phyloP scores from a whole-genome alignment of 2,888 invertebrate species.

The Phytoseiulus persimilis region DNA sequence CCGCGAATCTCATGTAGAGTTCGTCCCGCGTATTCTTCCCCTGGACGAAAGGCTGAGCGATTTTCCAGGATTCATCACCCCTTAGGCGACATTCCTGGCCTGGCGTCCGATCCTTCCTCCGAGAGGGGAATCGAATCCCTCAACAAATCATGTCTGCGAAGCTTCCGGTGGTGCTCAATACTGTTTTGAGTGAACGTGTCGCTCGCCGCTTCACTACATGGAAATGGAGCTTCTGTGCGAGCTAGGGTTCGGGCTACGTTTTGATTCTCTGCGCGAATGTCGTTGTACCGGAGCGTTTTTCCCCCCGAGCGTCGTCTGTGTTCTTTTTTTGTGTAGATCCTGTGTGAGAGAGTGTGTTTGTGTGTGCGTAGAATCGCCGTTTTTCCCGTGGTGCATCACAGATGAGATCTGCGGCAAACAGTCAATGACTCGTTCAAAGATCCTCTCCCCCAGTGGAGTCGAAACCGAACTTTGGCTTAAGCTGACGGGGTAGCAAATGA shows the following conservation, averaged over 20 bases:
- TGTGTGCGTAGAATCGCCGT: background rate
- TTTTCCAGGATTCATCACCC: too few relatives aligned
- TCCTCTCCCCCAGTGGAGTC: background rate
- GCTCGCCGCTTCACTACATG: background rate
- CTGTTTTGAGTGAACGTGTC: background rate
- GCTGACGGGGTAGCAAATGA: background rate
- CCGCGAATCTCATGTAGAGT: too few relatives aligned
- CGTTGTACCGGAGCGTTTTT: background rate
- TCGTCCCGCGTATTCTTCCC: too few relatives aligned
- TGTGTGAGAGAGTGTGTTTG: background rate
- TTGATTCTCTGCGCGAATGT: background rate
- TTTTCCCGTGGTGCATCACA: background rate
- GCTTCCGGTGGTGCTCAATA: background rate
- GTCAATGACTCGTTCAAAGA: background rate
- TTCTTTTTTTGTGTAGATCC: background rate
- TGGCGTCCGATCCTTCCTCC: too few relatives aligned
- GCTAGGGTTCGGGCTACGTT: background rate
- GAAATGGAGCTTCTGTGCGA: background rate
- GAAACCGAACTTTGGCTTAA: background rate
- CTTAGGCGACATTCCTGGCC: too few relatives aligned
- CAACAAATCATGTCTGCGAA: too few relatives aligned
- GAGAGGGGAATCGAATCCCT: too few relatives aligned
- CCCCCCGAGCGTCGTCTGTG: background rate
- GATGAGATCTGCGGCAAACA: background rate
- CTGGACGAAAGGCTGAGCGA: too few relatives aligned